A percentile compares a stretch with the other conserved stretches of the same genome.
phyloP scores from a whole-genome alignment of 2,888 invertebrate genomes.

The Leucania comma region DNA sequence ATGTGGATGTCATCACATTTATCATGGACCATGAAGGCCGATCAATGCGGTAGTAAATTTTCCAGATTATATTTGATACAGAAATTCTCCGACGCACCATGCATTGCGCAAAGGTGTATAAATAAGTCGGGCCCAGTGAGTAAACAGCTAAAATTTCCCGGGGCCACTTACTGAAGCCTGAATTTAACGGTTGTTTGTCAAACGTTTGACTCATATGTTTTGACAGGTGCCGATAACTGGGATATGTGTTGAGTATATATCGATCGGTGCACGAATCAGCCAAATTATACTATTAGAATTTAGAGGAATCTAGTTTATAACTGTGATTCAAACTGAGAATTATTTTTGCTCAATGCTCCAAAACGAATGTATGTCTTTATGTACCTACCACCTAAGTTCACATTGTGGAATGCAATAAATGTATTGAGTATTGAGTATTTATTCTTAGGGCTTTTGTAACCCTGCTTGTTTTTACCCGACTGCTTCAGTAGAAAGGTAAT shows the following conservation, averaged over 20 bases:
- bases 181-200: conserved; percentile 57
- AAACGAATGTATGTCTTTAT: too few species aligned
- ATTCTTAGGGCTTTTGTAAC: neutral
- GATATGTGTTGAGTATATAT: conserved; percentile 24
- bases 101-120: conserved; percentile 46
- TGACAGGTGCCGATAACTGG: conserved; percentile 62
- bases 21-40: conserved; percentile 48
- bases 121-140: conserved; percentile 33
- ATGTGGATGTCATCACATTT: conserved; percentile 43
- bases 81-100: conserved; percentile 28
- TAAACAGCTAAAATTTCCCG: conserved; percentile 47
- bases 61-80: conserved; percentile 42
- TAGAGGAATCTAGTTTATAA: neutral
- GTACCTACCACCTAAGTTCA: too few species aligned
- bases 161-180: conserved; percentile 45
- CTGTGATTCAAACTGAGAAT: neutral
- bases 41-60: conserved; percentile 32
- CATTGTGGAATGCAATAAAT: too few species aligned
- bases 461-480: neutral
- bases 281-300: neutral
- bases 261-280: conserved; percentile 20
- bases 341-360: too few species aligned
- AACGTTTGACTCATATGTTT: conserved; percentile 57
- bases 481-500: too few species aligned
- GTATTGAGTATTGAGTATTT: too few species aligned